phyloP scores from a whole-genome alignment of 2,113 vertebrate genomes.

The Tachysurus fulvidraco region DNA sequence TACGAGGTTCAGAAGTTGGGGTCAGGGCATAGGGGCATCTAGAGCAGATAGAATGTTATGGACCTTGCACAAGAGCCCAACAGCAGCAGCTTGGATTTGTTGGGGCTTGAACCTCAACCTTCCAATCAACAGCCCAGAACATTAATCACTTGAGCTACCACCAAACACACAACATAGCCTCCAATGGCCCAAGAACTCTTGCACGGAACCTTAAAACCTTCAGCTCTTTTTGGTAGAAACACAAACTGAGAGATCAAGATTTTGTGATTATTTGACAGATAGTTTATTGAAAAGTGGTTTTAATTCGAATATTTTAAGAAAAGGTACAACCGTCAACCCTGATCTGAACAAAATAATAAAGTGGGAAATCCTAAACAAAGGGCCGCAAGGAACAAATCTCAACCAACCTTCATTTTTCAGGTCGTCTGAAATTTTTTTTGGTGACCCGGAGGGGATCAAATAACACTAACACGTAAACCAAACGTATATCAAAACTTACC shows the following conservation, averaged over 20 bases:
- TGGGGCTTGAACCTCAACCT: too few species aligned
- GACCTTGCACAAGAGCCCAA: too few species aligned
- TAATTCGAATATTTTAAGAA: not conserved
- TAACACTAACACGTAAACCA: too few species aligned
- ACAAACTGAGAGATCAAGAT: not conserved
- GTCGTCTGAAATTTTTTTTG: not conserved
- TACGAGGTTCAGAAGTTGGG: too few species aligned
- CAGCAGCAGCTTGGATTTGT: too few species aligned
- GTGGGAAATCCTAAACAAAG: not conserved
- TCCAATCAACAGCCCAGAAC: too few species aligned
- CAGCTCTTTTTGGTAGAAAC: not conserved
- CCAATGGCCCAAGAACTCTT: not conserved
- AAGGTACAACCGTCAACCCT: not conserved
- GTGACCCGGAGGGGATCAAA: not conserved
- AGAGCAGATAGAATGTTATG: too few species aligned
- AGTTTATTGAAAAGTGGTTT: too few species aligned
- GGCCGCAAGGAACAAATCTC: not conserved
- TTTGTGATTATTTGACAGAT: not conserved
- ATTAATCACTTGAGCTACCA: too few species aligned
- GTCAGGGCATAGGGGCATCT: too few species aligned
- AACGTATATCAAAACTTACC: not conserved
- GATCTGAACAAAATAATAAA: not conserved
- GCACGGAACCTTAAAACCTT: not conserved
- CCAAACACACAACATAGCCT: too few species aligned
- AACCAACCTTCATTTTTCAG: not conserved